Percentiles rank a stretch among this genome's conserved stretches.
Conservation (phyloP, 2,888 invertebrate species). For the Drosophila silvestris region DNA sequence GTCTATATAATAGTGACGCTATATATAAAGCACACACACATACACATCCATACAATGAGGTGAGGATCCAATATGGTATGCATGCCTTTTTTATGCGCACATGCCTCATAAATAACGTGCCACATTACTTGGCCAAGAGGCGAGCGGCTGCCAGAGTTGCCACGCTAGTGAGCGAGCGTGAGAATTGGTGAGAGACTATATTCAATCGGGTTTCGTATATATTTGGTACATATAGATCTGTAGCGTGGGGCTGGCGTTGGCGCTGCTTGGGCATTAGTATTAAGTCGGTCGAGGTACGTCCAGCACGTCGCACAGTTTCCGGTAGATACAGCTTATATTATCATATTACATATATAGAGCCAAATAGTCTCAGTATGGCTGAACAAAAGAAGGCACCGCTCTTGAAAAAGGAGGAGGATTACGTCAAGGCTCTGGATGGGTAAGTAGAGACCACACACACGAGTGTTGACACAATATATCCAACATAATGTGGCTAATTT, state of each 20-base stretch:
- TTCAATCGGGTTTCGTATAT: neutral
- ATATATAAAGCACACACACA: constrained; percentile 30
- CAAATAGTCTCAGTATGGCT: constrained; percentile 73
- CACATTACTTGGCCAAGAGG: constrained; percentile 73
- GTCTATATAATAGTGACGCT: constrained; percentile 34
- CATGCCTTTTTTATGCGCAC: constrained; percentile 68
- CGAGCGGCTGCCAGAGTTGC: constrained; percentile 61
- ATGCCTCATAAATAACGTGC: constrained; percentile 75
- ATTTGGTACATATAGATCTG: constrained; percentile 46
- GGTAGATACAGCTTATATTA: constrained; percentile 57
- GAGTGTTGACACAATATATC: no score
- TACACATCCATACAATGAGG: constrained; percentile 14
- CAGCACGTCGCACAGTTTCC: constrained; percentile 80
- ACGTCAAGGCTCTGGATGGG: constrained; percentile 84
- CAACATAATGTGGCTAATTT: neutral
- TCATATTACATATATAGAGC: constrained; percentile 12
- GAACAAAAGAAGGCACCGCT: constrained; percentile 85
- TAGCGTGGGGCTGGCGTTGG: constrained; percentile 56
- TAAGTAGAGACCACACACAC: constrained; percentile 48
- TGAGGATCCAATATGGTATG: constrained; percentile 71
- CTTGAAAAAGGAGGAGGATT: constrained; percentile 84
- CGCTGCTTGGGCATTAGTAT: constrained; percentile 73
- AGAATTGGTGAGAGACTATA: constrained; percentile 17
- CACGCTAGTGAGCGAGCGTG: constrained; percentile 27
- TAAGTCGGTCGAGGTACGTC: constrained; percentile 81